Base-by-base conservation (phyloP, 2,797 vertebrate species). In the Ambastaia sidthimunki region DNA sequence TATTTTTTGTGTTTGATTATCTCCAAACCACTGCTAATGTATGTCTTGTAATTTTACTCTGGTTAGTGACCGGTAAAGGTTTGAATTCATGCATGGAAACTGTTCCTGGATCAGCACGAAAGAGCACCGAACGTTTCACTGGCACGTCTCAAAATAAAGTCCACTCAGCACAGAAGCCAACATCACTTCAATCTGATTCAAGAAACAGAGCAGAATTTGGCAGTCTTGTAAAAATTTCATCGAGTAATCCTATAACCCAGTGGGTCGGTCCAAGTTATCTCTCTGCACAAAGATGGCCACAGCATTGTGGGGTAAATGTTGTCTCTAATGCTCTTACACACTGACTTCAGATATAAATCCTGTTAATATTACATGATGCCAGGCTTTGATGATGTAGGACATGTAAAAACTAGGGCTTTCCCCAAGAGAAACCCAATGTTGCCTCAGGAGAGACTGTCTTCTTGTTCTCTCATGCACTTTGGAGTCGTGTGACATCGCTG, bases 331-430 rank as follows among this genome's bases (percentile, higher is more conserved):
- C 54, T 66, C 69, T 57, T 47, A 80, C 15, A 21, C 62, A 25
- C 55, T 62, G 70, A 78, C 74, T 82, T 76, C 89, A 91, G 90
- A 91, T 93, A 92, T 91, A 91, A 90, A 90, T 90, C 87, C 88
- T 89, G 89, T 93, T 92, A 93, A 93, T 94, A 93, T 93, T 94
- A 90, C 90, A 94, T 92, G 89, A 88, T 71, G 88, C 86, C 74
- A 84, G 84, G 88, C 90, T 94, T 92, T 93, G 92, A 93, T 92
- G 90, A 93, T 91, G 92, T 87, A 91, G 93, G 90, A 86, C 86
- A 88, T 90, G 85, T 85, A 81, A 88, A 91, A 94, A 92, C 89
- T 92, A 91, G 90, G 90, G 85, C 92, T 92, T 91, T 80, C 89
- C 88, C 78, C 91, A 76, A 50, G 84, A 85, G 81, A 73, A 60